Percentiles rank a stretch among this genome's conserved stretches.
Evolutionary conservation across 2,888 invertebrate genomes (phyloP).

Genomic region (Drosophila picticornis): DNA sequence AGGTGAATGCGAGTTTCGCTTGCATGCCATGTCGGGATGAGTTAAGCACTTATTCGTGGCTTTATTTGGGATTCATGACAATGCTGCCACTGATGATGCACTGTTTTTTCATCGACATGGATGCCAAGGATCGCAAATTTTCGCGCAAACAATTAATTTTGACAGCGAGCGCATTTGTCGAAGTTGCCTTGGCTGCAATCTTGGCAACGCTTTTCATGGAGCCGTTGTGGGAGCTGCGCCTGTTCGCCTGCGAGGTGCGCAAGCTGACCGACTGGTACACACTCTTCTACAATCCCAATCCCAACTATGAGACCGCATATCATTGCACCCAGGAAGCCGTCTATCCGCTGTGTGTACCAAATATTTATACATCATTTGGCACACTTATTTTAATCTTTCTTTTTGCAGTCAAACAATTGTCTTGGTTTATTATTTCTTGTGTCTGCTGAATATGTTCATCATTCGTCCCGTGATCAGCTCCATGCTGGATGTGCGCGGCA

Average conservation of each 20-base stretch:
- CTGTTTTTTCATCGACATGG: constrained; percentile 96
- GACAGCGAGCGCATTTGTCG: constrained; percentile 93
- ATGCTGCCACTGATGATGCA: constrained; percentile 94
- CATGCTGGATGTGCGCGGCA: constrained; percentile 89
- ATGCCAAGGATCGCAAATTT: constrained; percentile 91
- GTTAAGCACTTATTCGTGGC: constrained; percentile 95
- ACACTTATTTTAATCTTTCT: not conserved
- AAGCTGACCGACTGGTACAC: constrained; percentile 98
- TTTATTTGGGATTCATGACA: constrained; percentile 97
- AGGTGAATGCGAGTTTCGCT: constrained; percentile 87
- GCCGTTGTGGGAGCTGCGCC: constrained; percentile 91
- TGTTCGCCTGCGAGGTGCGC: constrained; percentile 92
- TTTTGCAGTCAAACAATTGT: constrained; percentile 94
- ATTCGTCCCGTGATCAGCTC: constrained; percentile 91
- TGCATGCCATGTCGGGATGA: constrained; percentile 91
- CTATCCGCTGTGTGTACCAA: constrained; percentile 94
- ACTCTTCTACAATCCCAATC: constrained; percentile 95
- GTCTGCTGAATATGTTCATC: constrained; percentile 91
- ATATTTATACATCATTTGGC: not conserved
- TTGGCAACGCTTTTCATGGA: constrained; percentile 92
- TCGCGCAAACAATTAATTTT: constrained; percentile 91
- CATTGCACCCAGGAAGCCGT: constrained; percentile 99
- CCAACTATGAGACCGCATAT: constrained; percentile 90
- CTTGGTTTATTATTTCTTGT: constrained; percentile 94
- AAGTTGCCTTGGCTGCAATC: constrained; percentile 91